These are phyloP conservation scores for Andrena haemorrhoa DNA, from an alignment of 2,888 invertebrate species.

Conservation along the genomic window DNA sequence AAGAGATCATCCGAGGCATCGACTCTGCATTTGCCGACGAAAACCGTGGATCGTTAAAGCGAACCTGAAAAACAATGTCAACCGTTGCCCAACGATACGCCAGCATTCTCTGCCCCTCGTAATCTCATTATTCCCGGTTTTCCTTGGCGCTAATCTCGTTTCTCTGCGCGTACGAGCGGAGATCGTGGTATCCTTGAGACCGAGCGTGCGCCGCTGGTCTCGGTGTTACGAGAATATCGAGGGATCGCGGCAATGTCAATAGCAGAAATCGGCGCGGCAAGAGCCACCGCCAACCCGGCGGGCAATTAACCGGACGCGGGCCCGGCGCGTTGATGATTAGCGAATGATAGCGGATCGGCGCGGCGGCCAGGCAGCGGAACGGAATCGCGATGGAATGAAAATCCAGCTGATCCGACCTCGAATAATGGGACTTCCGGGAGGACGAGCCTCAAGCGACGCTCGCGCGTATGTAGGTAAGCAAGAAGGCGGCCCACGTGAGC, in stretches of 20 bases:
- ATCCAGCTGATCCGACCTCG: slow-evolving; percentile 25
- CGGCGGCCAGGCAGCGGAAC: not conserved
- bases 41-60: not conserved
- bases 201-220: slow-evolving; percentile 34
- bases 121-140: slow-evolving; percentile 56
- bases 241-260: slow-evolving; percentile 67
- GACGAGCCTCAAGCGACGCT: not conserved
- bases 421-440: slow-evolving; percentile 47
- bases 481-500: slow-evolving; percentile 34
- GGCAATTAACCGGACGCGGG: slow-evolving; percentile 12
- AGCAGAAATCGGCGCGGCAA: slow-evolving; percentile 35
- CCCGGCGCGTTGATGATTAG: not conserved
- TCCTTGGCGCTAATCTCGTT: slow-evolving; percentile 67
- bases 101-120: slow-evolving; percentile 6
- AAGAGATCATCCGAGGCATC: no score
- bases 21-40: no score
- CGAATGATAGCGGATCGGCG: not conserved
- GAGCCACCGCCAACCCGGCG: not conserved
- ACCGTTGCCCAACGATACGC: not conserved
- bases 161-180: slow-evolving; percentile 36
- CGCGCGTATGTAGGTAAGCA: slow-evolving; percentile 36
- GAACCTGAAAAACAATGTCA: not conserved
- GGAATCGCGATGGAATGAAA: slow-evolving; percentile 9
- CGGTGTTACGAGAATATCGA: slow-evolving; percentile 41
- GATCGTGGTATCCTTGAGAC: slow-evolving; percentile 54